Conservation (phyloP, 2,888 invertebrate genomes). For the Calliopum simillimum region DNA sequence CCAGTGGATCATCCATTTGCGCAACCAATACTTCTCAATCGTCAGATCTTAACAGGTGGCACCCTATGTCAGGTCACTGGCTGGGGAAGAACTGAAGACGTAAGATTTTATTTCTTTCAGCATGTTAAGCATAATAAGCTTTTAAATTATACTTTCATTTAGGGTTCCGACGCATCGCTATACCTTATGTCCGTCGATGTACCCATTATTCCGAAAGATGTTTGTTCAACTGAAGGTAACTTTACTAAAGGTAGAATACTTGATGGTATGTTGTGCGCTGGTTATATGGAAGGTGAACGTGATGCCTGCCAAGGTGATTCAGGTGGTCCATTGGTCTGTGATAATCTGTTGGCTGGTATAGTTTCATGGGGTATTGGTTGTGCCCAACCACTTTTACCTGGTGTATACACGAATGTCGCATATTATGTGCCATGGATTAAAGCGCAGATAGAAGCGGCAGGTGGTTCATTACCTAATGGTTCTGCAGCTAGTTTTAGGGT, state of each 20-base stretch:
- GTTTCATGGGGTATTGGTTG: constrained; percentile 88
- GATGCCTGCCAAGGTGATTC: constrained; percentile 87
- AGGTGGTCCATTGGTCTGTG: constrained; percentile 80
- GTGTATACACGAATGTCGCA: constrained; percentile 79
- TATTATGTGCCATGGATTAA: constrained; percentile 37
- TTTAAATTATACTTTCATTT: background rate
- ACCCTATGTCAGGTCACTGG: constrained; percentile 62
- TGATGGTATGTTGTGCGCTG: constrained; percentile 81
- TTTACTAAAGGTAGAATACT: constrained; percentile 68
- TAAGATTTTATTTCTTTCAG: constrained; percentile 37
- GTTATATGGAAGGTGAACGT: constrained; percentile 77
- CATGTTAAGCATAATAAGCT: background rate
- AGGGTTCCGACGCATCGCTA: constrained; percentile 49
- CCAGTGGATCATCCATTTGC: constrained; percentile 58
- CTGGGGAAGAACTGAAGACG: constrained; percentile 60
- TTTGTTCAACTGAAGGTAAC: constrained; percentile 55
- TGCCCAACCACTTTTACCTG: constrained; percentile 78
- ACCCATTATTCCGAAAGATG: constrained; percentile 50
- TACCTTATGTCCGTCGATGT: constrained; percentile 56
- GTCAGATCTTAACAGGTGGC: constrained; percentile 41
- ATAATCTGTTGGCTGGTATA: constrained; percentile 77
- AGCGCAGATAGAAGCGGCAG: background rate
- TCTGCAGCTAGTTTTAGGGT: too few relatives aligned
- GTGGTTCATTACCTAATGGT: background rate
- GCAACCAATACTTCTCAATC: constrained; percentile 53